Conservation (phyloP, 2,113 vertebrate species). For the Pangasianodon gigas region DNA sequence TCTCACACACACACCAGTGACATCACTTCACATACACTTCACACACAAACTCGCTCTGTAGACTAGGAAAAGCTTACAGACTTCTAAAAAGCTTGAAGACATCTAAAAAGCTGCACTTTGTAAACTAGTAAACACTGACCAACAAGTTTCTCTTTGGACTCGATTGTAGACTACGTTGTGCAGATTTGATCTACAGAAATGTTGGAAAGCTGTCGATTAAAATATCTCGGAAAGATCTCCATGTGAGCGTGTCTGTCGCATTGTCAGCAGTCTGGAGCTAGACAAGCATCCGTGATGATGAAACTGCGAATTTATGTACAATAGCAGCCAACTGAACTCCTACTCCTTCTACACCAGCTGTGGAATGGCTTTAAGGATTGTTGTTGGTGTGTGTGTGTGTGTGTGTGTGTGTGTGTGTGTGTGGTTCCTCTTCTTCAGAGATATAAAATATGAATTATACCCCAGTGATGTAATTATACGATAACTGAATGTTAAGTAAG, state of each 20-base stretch:
- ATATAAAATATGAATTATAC: neutral
- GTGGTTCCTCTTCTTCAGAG: conserved; percentile 10
- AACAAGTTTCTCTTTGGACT: neutral
- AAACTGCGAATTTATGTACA: conserved; percentile 71
- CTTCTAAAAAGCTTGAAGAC: neutral
- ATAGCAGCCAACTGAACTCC: conserved; percentile 66
- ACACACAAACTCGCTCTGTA: neutral
- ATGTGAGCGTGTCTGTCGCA: conserved; percentile 63
- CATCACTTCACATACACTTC: neutral
- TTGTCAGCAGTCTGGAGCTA: conserved; percentile 73
- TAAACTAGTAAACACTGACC: neutral
- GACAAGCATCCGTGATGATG: conserved; percentile 67
- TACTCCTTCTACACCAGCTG: conserved; percentile 37
- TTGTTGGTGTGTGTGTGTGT: neutral
- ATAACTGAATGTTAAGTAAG: neutral
- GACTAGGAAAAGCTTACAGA: neutral
- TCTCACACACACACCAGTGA: neutral
- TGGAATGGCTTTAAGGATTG: conserved; percentile 7
- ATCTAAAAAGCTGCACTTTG: neutral
- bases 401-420: no score
- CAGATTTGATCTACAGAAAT: neutral
- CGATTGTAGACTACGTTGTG: neutral
- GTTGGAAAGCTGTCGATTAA: conserved; percentile 61
- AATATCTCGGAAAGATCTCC: conserved; percentile 68
- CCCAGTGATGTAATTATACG: neutral